Percentiles rank a stretch among this genome's conserved stretches.
Evolutionary conservation across 2,797 vertebrate species (phyloP).

Genomic region (Mormyrops boulengeri): DNA sequence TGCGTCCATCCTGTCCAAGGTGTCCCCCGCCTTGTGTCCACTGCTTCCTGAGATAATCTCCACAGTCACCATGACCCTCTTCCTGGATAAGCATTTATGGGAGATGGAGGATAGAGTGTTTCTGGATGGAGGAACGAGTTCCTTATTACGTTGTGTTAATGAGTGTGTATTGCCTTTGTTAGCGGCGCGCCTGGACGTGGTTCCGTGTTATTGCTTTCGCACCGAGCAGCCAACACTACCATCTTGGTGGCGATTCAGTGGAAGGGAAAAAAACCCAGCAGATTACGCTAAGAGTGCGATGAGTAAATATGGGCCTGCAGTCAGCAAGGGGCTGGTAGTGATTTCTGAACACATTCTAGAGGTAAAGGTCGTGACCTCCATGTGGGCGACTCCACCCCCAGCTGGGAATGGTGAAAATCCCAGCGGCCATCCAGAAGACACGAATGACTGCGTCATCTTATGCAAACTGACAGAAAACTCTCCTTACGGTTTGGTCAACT

Average conservation of each 20-base stretch:
- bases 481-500: neutral
- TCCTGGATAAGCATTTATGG: neutral
- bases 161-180: neutral
- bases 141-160: neutral
- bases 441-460: neutral
- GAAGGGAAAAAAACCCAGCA: neutral
- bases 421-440: neutral
- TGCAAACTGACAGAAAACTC: neutral
- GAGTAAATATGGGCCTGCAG: neutral
- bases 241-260: neutral
- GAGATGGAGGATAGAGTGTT: neutral
- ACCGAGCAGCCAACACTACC: neutral
- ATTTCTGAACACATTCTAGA: neutral
- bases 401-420: neutral
- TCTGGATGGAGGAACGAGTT: neutral
- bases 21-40: neutral
- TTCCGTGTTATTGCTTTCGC: neutral
- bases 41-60: neutral
- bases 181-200: neutral
- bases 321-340: neutral
- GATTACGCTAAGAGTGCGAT: neutral
- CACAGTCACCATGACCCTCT: neutral
- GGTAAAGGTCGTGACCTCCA: neutral
- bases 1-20: neutral
- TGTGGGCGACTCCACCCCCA: neutral